Evolutionary conservation across 2,113 vertebrate species (phyloP).

Genomic region (Ovis canadensis): DNA sequence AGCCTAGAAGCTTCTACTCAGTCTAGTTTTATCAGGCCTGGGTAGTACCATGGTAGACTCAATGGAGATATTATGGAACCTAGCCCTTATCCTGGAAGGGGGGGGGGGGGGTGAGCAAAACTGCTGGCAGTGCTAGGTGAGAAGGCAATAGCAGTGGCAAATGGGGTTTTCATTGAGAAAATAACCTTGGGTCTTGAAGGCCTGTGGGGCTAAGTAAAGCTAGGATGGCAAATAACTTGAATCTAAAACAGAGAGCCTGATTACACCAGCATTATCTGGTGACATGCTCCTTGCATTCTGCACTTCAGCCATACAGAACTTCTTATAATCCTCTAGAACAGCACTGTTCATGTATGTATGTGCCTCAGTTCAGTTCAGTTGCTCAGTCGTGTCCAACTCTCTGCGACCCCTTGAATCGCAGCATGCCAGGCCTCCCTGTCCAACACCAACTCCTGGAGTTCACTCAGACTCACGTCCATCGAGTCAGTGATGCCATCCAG

Average conservation of each 20-base stretch:
- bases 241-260: not conserved
- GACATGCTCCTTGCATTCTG: not conserved
- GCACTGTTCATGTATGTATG: not conserved
- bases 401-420: rapidly evolving
- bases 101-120: not conserved
- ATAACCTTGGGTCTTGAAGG: not conserved
- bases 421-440: not conserved
- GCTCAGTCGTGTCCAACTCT: not conserved
- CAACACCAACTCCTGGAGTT: not conserved
- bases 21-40: not conserved
- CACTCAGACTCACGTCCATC: not conserved
- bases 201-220: not conserved
- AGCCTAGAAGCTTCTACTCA: not conserved
- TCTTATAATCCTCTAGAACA: not conserved
- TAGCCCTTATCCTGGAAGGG: not conserved
- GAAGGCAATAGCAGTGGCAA: not conserved
- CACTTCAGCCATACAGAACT: not conserved
- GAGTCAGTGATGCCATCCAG: not conserved
- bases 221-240: not conserved
- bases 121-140: not conserved
- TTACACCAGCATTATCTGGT: not conserved
- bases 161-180: not conserved
- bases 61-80: not conserved
- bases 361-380: not conserved
- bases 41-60: not conserved